Conservation (phyloP, 1,140 invertebrate genomes). For the Mizuhopecten yessoensis region DNA sequence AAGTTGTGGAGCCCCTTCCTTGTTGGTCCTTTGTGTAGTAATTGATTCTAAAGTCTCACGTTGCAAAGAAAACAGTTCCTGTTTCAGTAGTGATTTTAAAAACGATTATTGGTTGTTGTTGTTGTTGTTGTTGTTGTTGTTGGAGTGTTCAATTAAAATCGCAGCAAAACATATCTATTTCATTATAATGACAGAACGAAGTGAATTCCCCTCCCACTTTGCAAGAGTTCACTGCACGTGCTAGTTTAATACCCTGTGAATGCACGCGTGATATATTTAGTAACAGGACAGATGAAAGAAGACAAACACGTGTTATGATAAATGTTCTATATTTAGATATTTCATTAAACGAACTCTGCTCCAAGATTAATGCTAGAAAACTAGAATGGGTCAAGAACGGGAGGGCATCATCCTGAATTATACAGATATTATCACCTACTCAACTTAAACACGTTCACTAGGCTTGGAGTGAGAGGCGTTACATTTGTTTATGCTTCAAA, state of each 20-base stretch:
- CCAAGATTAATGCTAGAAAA: not conserved
- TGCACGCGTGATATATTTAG: not conserved
- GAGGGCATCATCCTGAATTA: not conserved
- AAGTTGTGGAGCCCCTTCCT: too few species aligned
- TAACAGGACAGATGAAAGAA: not conserved
- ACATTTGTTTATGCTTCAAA: not conserved
- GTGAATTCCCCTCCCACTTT: not conserved
- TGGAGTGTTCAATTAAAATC: too few species aligned
- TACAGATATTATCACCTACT: not conserved
- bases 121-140: too few species aligned
- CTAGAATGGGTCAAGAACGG: not conserved
- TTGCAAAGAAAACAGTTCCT: too few species aligned
- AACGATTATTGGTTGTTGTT: too few species aligned
- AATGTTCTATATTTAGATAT: constrained; percentile 2
- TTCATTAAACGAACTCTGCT: not conserved
- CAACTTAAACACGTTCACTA: not conserved
- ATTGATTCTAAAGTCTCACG: too few species aligned
- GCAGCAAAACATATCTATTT: too few species aligned
- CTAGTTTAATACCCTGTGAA: not conserved
- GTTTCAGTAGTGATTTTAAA: too few species aligned
- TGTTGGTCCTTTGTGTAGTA: too few species aligned
- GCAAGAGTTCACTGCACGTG: not conserved
- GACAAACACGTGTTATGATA: not conserved
- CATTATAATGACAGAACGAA: too few species aligned
- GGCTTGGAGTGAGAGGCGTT: not conserved